Conservation (phyloP, 2,888 invertebrate genomes). For the Netelia virgata region DNA sequence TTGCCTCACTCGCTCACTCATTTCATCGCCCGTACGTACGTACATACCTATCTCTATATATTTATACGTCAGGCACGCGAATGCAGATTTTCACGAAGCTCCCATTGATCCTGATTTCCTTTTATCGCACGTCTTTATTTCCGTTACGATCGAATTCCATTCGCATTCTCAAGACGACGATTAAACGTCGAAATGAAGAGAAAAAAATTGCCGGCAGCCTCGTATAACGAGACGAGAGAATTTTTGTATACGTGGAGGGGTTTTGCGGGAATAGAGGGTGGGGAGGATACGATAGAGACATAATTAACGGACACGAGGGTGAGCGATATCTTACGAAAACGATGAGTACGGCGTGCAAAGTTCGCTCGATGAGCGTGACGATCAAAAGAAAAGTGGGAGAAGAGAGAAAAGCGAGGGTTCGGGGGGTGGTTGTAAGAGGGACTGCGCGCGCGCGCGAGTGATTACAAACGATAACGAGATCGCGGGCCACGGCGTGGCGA, state of each 20-base stretch:
- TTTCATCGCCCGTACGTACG: constrained; percentile 60
- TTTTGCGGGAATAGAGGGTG: constrained; percentile 75
- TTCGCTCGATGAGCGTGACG: constrained; percentile 78
- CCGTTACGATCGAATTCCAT: neutral
- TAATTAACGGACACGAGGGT: constrained; percentile 81
- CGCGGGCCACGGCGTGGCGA: constrained; percentile 75
- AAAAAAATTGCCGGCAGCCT: too few species aligned
- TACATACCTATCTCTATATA: constrained; percentile 14
- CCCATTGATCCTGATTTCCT: neutral
- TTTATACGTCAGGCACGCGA: constrained; percentile 7
- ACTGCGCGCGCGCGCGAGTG: constrained; percentile 62
- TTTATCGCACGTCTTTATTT: neutral
- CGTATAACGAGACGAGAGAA: too few species aligned
- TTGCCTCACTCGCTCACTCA: constrained; percentile 64
- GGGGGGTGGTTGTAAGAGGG: constrained; percentile 18
- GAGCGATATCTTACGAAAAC: constrained; percentile 54
- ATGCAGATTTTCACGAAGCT: neutral
- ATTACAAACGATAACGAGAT: constrained; percentile 82
- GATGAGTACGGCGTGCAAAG: constrained; percentile 76
- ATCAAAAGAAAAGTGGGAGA: constrained; percentile 40
- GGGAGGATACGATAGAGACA: constrained; percentile 78
- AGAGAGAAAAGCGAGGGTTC: neutral
- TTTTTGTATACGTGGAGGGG: too few species aligned
- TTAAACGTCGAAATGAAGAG: too few species aligned
- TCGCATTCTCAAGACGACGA: neutral